Evolutionary conservation across 2,888 invertebrate species (phyloP).

Genomic region (Agonum fuliginosum): DNA sequence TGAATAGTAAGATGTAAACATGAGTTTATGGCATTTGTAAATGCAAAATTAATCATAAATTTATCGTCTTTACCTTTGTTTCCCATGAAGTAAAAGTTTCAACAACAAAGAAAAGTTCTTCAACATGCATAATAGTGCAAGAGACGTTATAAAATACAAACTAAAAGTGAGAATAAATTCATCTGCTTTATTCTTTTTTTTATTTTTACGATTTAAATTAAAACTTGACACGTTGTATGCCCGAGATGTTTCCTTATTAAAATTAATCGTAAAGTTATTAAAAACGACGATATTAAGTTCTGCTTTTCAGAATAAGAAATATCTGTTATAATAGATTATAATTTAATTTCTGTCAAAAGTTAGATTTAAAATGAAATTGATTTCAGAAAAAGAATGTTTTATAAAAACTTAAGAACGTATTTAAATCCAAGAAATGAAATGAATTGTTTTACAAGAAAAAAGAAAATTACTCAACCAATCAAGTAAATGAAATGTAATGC

Average conservation of each 20-base stretch:
- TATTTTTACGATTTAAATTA: no score
- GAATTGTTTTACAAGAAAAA: constrained; percentile 24
- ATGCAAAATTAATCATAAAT: no score
- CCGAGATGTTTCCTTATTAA: not conserved
- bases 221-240: no score
- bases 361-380: constrained; percentile 9
- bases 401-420: constrained; percentile 6
- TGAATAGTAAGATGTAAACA: no score
- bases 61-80: no score
- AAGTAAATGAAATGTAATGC: constrained; percentile 9
- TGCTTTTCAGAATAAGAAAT: not conserved
- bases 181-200: no score
- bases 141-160: no score
- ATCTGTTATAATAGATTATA: not conserved
- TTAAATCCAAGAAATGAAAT: constrained; percentile 7
- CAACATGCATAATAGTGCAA: not conserved
- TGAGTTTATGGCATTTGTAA: no score
- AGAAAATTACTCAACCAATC: constrained; percentile 28
- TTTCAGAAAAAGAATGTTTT: constrained; percentile 13
- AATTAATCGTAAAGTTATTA: no score
- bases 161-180: no score
- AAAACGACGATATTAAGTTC: no score
- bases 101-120: constrained; percentile 1
- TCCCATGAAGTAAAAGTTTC: not conserved
- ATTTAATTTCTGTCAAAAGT: constrained; percentile 8